phyloP scores from a whole-genome alignment of 2,888 invertebrate species.

The Habroteleia sp. region DNA sequence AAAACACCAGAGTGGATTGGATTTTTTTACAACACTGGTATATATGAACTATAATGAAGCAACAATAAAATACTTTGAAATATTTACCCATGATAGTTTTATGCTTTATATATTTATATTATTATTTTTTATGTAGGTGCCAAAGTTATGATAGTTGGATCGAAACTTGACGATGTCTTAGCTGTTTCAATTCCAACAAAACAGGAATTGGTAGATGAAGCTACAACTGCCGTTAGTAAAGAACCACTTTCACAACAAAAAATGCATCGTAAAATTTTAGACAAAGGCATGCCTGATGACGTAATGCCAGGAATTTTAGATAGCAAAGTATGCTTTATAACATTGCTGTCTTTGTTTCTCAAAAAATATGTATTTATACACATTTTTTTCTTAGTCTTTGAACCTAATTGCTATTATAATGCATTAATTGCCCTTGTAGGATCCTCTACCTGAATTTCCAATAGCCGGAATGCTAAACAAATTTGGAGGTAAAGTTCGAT shows the following conservation, averaged over 20 bases:
- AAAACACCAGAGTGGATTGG: too few species aligned
- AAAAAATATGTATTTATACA: too few species aligned
- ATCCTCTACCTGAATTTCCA: slow-evolving; percentile 90
- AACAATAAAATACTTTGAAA: too few species aligned
- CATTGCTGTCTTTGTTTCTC: too few species aligned
- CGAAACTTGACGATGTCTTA: slow-evolving; percentile 92
- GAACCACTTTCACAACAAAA: slow-evolving; percentile 89
- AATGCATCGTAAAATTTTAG: slow-evolving; percentile 92
- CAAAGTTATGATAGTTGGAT: slow-evolving; percentile 95
- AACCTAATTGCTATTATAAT: too few species aligned
- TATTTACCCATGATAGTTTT: too few species aligned
- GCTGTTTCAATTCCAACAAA: slow-evolving; percentile 89
- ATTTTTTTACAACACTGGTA: too few species aligned
- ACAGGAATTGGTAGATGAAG: slow-evolving; percentile 85
- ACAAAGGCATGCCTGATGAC: slow-evolving; percentile 95
- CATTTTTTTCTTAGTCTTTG: too few species aligned
- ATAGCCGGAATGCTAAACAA: slow-evolving; percentile 95
- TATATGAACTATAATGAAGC: too few species aligned
- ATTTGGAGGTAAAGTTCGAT: slow-evolving; percentile 92
- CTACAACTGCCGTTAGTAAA: slow-evolving; percentile 83
- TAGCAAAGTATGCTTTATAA: slow-evolving; percentile 84
- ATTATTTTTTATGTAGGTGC: slow-evolving; percentile 82
- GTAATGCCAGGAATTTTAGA: slow-evolving; percentile 92
- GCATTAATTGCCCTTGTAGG: slow-evolving; percentile 85
- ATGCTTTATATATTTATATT: too few species aligned